Conservation (phyloP, 2,888 invertebrate species). For the Pomacea canaliculata region DNA sequence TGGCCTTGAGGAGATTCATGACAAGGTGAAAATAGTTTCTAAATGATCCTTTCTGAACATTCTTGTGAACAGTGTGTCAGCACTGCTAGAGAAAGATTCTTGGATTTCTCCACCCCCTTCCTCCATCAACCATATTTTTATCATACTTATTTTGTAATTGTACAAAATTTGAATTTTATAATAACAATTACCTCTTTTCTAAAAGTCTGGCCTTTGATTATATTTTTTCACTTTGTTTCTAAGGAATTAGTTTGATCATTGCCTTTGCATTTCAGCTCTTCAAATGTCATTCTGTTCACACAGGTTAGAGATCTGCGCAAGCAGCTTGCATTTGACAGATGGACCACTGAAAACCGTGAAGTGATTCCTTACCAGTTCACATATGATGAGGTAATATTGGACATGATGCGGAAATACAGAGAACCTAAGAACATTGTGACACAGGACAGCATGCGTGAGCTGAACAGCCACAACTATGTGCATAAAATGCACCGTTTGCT, state of each 20-base stretch:
- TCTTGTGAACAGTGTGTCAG: too few species aligned
- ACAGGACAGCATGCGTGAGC: conserved; percentile 54
- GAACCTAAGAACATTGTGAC: conserved; percentile 60
- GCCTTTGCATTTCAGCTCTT: too few species aligned
- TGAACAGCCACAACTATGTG: conserved; percentile 65
- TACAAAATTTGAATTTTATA: too few species aligned
- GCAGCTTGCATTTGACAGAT: conserved; percentile 60
- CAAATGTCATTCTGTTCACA: too few species aligned
- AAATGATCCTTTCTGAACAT: too few species aligned
- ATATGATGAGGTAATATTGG: conserved; percentile 29
- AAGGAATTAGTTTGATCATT: too few species aligned
- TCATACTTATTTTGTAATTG: background rate
- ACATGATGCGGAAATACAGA: conserved; percentile 48
- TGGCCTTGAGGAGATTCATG: conserved; percentile 51
- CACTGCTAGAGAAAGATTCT: too few species aligned
- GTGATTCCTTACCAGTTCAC: conserved; percentile 46
- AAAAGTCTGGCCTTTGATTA: too few species aligned
- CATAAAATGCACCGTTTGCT: conserved; percentile 66
- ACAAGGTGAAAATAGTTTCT: conserved; percentile 34
- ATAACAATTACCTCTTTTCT: too few species aligned
- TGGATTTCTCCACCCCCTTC: too few species aligned
- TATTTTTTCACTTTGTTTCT: too few species aligned
- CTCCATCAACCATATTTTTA: too few species aligned
- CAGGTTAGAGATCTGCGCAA: conserved; percentile 52
- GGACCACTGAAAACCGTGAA: conserved; percentile 61